These are phyloP conservation scores for Deroptyus accipitrinus DNA, from an alignment of 2,113 vertebrate genomes.

Conservation along the genomic window DNA sequence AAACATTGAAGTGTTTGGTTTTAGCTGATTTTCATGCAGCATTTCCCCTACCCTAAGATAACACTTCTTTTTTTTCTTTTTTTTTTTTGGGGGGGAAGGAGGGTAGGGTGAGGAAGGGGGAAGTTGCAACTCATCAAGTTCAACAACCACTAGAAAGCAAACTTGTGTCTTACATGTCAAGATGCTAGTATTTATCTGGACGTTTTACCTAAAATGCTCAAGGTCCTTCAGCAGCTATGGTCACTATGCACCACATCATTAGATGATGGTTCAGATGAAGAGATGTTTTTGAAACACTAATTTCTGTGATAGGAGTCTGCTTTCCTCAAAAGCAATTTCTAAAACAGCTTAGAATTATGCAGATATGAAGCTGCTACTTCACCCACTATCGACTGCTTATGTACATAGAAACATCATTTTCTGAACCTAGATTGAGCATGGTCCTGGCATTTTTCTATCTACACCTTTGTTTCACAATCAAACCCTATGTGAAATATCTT, in stretches of 20 bases:
- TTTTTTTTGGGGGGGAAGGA: no score
- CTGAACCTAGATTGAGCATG: not conserved
- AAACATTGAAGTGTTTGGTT: not conserved
- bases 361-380: not conserved
- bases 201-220: not conserved
- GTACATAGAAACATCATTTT: not conserved
- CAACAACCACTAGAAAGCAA: not conserved
- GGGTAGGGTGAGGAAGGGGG: no score
- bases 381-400: not conserved
- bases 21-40: not conserved
- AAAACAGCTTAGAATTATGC: not conserved
- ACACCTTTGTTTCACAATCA: not conserved
- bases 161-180: not conserved
- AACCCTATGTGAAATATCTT: not conserved
- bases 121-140: not conserved
- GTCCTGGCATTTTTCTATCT: not conserved
- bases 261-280: not conserved
- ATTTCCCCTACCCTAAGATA: not conserved
- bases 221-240: not conserved
- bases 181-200: not conserved
- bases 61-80: not conserved
- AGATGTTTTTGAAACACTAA: not conserved
- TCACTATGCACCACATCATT: not conserved
- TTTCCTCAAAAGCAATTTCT: not conserved
- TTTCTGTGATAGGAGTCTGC: not conserved